Percentiles rank a stretch among this genome's conserved stretches.
Conservation (phyloP, 2,797 vertebrate species). For the Hirundo rustica region DNA sequence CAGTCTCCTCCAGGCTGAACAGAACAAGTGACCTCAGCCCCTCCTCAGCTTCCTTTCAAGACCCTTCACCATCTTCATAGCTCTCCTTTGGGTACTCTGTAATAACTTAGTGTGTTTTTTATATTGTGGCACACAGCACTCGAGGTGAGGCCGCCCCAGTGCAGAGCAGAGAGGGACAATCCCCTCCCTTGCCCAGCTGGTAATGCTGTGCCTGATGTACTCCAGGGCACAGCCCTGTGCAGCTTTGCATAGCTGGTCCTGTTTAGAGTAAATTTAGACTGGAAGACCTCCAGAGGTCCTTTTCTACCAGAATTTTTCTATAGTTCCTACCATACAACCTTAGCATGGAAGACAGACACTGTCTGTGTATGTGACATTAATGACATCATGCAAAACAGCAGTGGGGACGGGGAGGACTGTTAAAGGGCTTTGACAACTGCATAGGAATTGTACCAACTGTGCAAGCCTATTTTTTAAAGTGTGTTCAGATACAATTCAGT, state of each 20-base stretch:
- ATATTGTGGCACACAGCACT: background rate
- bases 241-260: background rate
- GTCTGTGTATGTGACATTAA: background rate
- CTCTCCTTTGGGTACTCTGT: background rate
- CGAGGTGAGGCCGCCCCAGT: fast-evolving
- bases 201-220: fast-evolving
- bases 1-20: background rate
- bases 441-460: background rate
- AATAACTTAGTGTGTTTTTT: background rate
- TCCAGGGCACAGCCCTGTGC: background rate
- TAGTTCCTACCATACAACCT: background rate
- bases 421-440: background rate
- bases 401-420: background rate
- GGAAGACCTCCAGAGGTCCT: background rate
- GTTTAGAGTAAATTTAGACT: background rate
- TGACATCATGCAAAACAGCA: background rate
- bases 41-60: background rate
- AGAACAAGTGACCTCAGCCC: fast-evolving
- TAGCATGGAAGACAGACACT: background rate
- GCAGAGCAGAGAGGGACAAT: fast-evolving
- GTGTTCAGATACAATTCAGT: background rate
- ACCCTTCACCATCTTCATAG: background rate
- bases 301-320: background rate
- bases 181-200: fast-evolving
- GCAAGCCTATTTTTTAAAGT: background rate